Evolutionary conservation across 2,797 vertebrate genomes (phyloP).

Genomic region (Cyprinodon diabolis): DNA sequence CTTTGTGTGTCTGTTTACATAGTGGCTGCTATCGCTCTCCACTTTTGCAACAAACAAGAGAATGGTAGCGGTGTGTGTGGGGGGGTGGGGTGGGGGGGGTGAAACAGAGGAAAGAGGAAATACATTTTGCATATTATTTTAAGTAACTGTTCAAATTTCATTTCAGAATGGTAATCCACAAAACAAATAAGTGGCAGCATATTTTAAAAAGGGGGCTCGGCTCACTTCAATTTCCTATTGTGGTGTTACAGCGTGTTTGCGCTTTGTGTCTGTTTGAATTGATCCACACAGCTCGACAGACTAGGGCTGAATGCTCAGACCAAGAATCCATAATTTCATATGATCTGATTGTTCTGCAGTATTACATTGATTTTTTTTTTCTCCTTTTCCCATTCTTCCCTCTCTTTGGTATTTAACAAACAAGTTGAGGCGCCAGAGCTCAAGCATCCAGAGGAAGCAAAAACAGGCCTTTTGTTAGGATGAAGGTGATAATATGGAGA

Average conservation of each 20-base stretch:
- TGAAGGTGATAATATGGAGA: constrained; percentile 71
- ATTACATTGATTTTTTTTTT: constrained; percentile 88
- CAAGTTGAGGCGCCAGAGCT: constrained; percentile 83
- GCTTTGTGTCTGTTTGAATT: constrained; percentile 93
- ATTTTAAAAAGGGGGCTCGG: constrained; percentile 82
- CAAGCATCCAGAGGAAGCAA: constrained; percentile 65
- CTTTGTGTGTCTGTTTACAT: constrained; percentile 80
- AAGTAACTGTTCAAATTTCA: constrained; percentile 90
- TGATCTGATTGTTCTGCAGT: constrained; percentile 92
- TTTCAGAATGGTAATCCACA: constrained; percentile 88
- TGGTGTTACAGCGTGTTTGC: constrained; percentile 84
- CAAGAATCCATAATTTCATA: constrained; percentile 93
- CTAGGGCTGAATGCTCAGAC: constrained; percentile 89
- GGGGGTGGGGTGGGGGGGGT: constrained; percentile 61
- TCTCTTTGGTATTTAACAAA: constrained; percentile 86
- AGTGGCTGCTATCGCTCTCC: constrained; percentile 73
- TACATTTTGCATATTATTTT: constrained; percentile 90
- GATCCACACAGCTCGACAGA: constrained; percentile 91
- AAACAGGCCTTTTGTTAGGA: constrained; percentile 67
- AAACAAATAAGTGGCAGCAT: constrained; percentile 86
- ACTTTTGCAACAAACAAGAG: constrained; percentile 79
- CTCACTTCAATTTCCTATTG: constrained; percentile 87
- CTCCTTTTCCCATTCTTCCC: constrained; percentile 35
- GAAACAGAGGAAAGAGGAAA: constrained; percentile 74
- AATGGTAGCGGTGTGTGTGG: constrained; percentile 35